Percentiles rank a stretch among this genome's conserved stretches.
Evolutionary conservation across 1,140 invertebrate species (phyloP).

Genomic region (Nephotettix cincticeps): DNA sequence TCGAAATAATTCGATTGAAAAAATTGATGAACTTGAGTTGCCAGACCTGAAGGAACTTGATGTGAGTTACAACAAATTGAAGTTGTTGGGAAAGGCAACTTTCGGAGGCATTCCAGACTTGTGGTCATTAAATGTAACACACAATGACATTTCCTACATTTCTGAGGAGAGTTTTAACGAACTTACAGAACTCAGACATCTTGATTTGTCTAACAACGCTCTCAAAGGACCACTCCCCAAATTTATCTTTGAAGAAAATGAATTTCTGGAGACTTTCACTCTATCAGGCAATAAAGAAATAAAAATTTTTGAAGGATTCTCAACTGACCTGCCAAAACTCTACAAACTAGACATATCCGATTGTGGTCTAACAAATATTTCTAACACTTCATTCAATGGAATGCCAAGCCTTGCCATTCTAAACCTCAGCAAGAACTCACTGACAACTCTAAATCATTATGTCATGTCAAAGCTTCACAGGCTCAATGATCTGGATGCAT

Average conservation of each 20-base stretch:
- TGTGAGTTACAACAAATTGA: constrained; percentile 62
- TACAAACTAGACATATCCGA: constrained; percentile 66
- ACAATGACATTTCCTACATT: constrained; percentile 63
- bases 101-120: constrained; percentile 60
- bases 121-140: constrained; percentile 60
- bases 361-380: constrained; percentile 61
- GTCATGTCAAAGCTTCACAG: constrained; percentile 54
- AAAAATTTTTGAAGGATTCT: constrained; percentile 56
- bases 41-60: constrained; percentile 59
- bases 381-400: constrained; percentile 59
- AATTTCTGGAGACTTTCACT: constrained; percentile 62
- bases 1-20: constrained; percentile 55
- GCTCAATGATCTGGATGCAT: constrained; percentile 64
- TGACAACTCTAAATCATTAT: constrained; percentile 24
- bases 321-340: constrained; percentile 56
- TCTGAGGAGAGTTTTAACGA: constrained; percentile 63
- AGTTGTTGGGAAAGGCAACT: constrained; percentile 60
- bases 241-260: constrained; percentile 64
- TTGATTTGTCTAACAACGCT: constrained; percentile 67
- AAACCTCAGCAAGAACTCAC: constrained; percentile 60
- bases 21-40: constrained; percentile 53
- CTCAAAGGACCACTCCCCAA: constrained; percentile 58
- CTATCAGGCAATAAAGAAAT: constrained; percentile 64
- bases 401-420: constrained; percentile 64
- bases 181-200: constrained; percentile 58